Base-by-base conservation (phyloP, 53 echinoderm and acorn worm genomes). In the Apostichopus leukothele region DNA sequence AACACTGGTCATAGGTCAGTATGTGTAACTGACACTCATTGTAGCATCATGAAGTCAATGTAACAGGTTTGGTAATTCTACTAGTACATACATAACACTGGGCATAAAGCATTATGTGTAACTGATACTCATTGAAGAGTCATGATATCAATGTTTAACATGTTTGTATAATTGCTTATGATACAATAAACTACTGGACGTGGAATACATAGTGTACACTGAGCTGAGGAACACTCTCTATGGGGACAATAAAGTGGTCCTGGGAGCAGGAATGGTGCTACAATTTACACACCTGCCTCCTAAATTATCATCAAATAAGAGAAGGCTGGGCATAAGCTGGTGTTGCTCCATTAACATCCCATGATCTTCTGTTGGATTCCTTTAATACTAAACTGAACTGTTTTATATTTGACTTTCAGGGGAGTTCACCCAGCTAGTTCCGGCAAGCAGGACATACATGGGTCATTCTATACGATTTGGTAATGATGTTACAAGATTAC, bases 401-500 rank as follows among this genome's bases (percentile, higher is more conserved):
- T 67, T 12, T 18, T 13, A 18, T 18, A 13, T 67, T 67, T 67
- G 12, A 13, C 74, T 74, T 26, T 50, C 76, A 76, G 94, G 94
- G 18, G 74, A 74, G 20, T 21, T 75, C 76, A 16, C 73, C 0
- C 51, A 76, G 11, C 21, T 94, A 6, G 78, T 92, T 12, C 22
- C 87, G 23, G 89, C 80, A 12, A 83, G 75, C 13, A 84, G 94
- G 80, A 87, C 90, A 10, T 95, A 93, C 79, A 90, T 90, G 13
- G 88, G 91, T 16, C 67, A 91, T 67, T 90, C 89, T 5, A 88
- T 94, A 80, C 89, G 57, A 75, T 99, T 94, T 86, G 91, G 89
- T 7, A 99, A 93, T 66, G 99, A 99, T 86, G 76, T 99, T 66
- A 93, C 88, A 73, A 92, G 90, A 59, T 19, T 94, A 22, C 66